These are phyloP conservation scores for Ictidomys tridecemlineatus DNA, from an alignment of 2,113 vertebrate genomes.

Conservation along the genomic window DNA sequence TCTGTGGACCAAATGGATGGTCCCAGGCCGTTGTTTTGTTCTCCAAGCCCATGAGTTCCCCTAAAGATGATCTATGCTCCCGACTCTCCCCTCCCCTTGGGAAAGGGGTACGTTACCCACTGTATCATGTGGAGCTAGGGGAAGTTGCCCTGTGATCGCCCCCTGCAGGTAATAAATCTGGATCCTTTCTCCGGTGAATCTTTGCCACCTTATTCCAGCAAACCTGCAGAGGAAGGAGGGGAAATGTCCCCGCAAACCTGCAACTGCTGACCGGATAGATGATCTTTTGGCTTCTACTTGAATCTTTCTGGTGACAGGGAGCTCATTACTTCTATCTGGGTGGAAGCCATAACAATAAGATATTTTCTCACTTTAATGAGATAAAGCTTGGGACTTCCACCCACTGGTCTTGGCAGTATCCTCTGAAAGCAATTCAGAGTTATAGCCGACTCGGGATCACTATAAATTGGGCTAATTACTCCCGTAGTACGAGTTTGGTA, in stretches of 20 bases:
- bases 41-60: background rate
- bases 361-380: slow-evolving; percentile 15
- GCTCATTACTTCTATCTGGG: slow-evolving; percentile 16
- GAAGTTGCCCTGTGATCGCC: background rate
- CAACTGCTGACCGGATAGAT: background rate
- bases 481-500: slow-evolving; percentile 41
- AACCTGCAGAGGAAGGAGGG: background rate
- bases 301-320: background rate
- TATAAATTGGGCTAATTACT: slow-evolving; percentile 68
- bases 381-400: slow-evolving; percentile 24
- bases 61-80: background rate
- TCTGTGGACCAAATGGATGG: background rate
- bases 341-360: background rate
- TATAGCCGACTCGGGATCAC: slow-evolving; percentile 46
- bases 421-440: slow-evolving; percentile 34
- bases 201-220: background rate
- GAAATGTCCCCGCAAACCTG: background rate
- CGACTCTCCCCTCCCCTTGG: too few species aligned
- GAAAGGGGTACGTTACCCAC: background rate
- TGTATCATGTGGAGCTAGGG: background rate
- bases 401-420: background rate
- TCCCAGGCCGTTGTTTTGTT: background rate
- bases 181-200: background rate
- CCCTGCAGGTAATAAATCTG: too few species aligned
- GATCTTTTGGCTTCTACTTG: background rate